A percentile compares a stretch with the other conserved stretches of the same genome.
Evolutionary conservation across 2,113 vertebrate genomes (phyloP).

Genomic region (Carettochelys insculpta): DNA sequence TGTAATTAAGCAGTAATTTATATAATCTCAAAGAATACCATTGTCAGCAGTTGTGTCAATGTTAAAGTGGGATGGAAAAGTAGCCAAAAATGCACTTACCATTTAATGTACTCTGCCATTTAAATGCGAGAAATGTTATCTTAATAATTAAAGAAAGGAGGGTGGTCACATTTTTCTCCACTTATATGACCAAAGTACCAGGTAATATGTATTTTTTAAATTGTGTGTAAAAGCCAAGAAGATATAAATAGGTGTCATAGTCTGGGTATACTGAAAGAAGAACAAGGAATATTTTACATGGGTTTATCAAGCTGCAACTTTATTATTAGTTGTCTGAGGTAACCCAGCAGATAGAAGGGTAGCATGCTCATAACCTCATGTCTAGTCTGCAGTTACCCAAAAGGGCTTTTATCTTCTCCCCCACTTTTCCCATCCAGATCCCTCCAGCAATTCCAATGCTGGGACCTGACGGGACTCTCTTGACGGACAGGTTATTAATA

Average conservation of each 20-base stretch:
- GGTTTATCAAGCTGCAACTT: too few species aligned
- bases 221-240: not conserved
- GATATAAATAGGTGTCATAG: not conserved
- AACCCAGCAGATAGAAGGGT: too few species aligned
- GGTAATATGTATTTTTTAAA: not conserved
- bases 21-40: not conserved
- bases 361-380: too few species aligned
- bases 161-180: not conserved
- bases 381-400: too few species aligned
- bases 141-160: slow-evolving; percentile 1
- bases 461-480: too few species aligned
- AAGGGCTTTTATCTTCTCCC: too few species aligned
- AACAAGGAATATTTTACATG: too few species aligned
- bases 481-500: too few species aligned
- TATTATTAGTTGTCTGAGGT: too few species aligned
- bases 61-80: slow-evolving; percentile 33
- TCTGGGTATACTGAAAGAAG: too few species aligned
- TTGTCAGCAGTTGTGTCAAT: slow-evolving; percentile 17
- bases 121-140: not conserved
- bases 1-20: not conserved
- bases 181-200: not conserved
- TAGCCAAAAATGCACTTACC: slow-evolving; percentile 27
- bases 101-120: slow-evolving; percentile 33
- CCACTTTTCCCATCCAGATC: too few species aligned
- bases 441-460: too few species aligned